Conservation (phyloP, 1,140 invertebrate species). For the Nephotettix cincticeps region DNA sequence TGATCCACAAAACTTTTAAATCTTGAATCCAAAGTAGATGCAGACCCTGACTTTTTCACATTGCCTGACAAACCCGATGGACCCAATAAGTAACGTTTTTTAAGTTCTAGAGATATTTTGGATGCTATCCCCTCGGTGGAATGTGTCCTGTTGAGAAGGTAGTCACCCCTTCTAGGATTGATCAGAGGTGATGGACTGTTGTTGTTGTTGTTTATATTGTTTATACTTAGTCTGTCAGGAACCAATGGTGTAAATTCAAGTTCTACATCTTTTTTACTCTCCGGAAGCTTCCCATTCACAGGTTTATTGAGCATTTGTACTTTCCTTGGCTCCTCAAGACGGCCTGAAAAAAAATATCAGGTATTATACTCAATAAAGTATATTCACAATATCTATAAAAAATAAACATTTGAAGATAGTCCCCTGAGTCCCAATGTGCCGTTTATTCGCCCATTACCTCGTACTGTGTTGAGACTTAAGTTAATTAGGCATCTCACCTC, state of each 20-base stretch:
- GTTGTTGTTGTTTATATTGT: conserved; percentile 33
- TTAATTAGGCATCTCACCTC: no score
- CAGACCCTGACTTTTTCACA: conserved; percentile 80
- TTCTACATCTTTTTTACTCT: conserved; percentile 31
- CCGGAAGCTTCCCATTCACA: conserved; percentile 33
- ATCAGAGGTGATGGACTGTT: conserved; percentile 45
- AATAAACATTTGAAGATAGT: no score
- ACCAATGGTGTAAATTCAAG: conserved; percentile 33
- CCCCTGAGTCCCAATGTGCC: no score
- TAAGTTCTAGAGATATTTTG: conserved; percentile 80
- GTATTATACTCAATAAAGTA: no score
- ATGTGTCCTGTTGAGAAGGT: conserved; percentile 74
- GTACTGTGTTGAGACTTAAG: no score
- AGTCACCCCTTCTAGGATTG: conserved; percentile 64
- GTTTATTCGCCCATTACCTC: no score
- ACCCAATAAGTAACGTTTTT: conserved; percentile 78
- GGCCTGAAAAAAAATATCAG: conserved; percentile 24
- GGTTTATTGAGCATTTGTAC: conserved; percentile 35
- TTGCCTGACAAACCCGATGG: conserved; percentile 58
- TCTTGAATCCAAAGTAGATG: conserved; percentile 78
- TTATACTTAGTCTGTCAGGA: conserved; percentile 27
- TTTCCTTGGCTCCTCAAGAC: conserved; percentile 38
- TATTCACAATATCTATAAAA: no score
- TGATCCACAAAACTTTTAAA: conserved; percentile 78
- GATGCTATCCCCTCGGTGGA: conserved; percentile 84